Evolutionary conservation across 2,888 invertebrate genomes (phyloP).

Genomic region (Leptopterna dolabrata): DNA sequence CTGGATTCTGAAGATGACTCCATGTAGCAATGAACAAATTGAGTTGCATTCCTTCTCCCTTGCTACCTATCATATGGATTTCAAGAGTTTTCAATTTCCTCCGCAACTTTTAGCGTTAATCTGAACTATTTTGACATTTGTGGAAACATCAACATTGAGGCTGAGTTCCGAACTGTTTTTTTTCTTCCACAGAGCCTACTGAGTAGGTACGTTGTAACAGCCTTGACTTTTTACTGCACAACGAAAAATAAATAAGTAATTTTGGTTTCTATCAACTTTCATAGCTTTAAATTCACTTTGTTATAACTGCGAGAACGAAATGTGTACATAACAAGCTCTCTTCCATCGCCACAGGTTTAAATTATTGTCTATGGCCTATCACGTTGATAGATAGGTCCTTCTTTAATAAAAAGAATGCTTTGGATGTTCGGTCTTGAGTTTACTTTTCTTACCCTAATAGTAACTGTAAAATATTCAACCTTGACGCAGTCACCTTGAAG

Average conservation of each 20-base stretch:
- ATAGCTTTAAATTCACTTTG: background rate
- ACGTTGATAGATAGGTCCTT: background rate
- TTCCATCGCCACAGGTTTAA: slow-evolving; percentile 9
- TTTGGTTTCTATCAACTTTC: background rate
- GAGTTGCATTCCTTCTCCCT: too few species aligned
- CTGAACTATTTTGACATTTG: too few species aligned
- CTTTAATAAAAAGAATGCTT: slow-evolving; percentile 18
- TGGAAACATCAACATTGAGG: too few species aligned
- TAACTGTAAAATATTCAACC: too few species aligned
- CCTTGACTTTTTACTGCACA: background rate
- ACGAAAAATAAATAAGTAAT: background rate
- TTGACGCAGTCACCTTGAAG: too few species aligned
- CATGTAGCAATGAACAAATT: too few species aligned
- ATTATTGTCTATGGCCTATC: slow-evolving; percentile 14
- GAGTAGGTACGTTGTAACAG: background rate
- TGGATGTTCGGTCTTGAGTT: background rate
- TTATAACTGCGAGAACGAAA: background rate
- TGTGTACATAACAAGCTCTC: background rate
- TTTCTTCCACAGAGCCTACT: too few species aligned
- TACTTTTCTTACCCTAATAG: background rate
- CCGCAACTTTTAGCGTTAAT: too few species aligned
- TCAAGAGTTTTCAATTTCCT: too few species aligned
- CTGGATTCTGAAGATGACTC: too few species aligned
- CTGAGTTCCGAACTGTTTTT: too few species aligned
- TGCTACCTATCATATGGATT: too few species aligned